Base-by-base conservation (phyloP, 2,888 invertebrate genomes). In the Athripsodes cinereus region DNA sequence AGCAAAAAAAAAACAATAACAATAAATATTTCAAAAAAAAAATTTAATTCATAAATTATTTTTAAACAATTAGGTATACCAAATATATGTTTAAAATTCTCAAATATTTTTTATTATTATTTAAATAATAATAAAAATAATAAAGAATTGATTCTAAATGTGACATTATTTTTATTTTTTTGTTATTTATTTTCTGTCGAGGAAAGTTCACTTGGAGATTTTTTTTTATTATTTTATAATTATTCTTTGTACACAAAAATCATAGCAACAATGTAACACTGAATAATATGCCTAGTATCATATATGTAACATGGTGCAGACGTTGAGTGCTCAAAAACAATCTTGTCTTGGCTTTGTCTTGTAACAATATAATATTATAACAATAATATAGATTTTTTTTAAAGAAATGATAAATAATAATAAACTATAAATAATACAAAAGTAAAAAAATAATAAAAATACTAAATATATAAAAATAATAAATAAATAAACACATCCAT, bases 401-500 rank as follows among this genome's bases (percentile, higher is more conserved):
- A 49, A 50, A 47, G 22, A 26, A 35, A 58, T 40, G 49, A 48
- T 49, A 58, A 53, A 46, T n/a, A 47, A 47, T 26, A 56, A 51
- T 18, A 57, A 2, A 40, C 3, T n/a, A 40, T 22, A 31, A 56
- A 54, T 20, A 54, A 58, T 16, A 21, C 51, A 55, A 64, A 54
- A 62, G 52, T 58, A 64, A 64, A 53, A 60, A 55, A 61, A 60
- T 50, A 61, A 53, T 55, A 57, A 59, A 57, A 59, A 55, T 64
- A 60, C 62, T 57, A 64, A 62, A 50, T 54, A 59, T 57, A 57
- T 62, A 55, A 64, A 60, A 62, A 63, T 57, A 50, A 60, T 59
- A 61, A 62, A 57, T 56, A 64, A 66, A 62, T 59, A 62, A 61
- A 63, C 55, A 64, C 65, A 64, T 62, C 59, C 60, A 66, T 63